Evolutionary conservation across 2,797 vertebrate species (phyloP).

Genomic region (Falco columbarius): DNA sequence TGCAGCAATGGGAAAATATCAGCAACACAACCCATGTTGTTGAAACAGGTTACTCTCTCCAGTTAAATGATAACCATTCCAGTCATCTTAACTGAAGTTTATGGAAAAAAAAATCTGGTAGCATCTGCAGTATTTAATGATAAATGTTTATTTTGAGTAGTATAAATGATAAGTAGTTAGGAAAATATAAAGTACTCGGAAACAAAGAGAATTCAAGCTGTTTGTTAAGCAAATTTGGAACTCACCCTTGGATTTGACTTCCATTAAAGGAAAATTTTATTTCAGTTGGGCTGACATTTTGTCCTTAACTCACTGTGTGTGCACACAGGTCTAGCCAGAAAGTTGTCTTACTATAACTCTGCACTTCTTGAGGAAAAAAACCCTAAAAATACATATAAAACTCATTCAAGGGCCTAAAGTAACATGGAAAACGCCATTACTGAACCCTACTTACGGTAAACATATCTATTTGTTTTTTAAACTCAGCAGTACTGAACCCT

Average conservation of each 20-base stretch:
- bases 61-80: constrained; percentile 31
- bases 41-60: constrained; percentile 26
- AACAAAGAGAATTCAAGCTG: constrained; percentile 5
- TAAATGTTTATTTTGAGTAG: not conserved
- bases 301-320: not conserved
- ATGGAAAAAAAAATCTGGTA: not conserved
- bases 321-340: not conserved
- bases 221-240: constrained; percentile 42
- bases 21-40: constrained; percentile 22
- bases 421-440: not conserved
- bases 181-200: not conserved
- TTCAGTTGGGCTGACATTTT: not conserved
- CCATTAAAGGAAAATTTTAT: not conserved
- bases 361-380: not conserved
- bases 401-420: not conserved
- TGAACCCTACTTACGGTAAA: not conserved
- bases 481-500: not conserved
- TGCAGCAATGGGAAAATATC: constrained; percentile 44
- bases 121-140: not conserved
- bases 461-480: not conserved
- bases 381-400: not conserved
- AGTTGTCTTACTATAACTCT: not conserved
- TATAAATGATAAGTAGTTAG: not conserved
- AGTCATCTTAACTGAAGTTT: not conserved
- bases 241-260: constrained; percentile 38